These are phyloP conservation scores for Drosophila chauvacae DNA, from an alignment of 1,140 invertebrate genomes.

Conservation along the genomic window DNA sequence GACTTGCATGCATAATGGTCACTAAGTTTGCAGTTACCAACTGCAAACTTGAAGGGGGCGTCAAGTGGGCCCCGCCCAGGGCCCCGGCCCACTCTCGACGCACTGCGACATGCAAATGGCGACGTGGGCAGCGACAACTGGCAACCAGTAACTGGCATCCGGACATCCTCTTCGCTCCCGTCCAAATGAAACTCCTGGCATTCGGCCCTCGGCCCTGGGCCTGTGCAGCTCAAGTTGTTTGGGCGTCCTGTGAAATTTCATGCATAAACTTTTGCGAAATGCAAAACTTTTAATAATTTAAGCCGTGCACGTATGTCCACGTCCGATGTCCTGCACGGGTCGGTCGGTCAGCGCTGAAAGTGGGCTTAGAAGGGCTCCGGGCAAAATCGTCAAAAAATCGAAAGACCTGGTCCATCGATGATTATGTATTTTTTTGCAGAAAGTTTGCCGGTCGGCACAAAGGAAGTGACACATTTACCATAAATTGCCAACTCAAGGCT, in stretches of 20 bases:
- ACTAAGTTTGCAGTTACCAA: slow-evolving; percentile 71
- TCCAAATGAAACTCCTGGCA: slow-evolving; percentile 30
- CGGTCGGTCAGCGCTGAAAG: slow-evolving; percentile 38
- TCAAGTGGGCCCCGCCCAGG: slow-evolving; percentile 54
- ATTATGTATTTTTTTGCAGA: slow-evolving; percentile 43
- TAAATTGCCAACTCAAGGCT: slow-evolving; percentile 22
- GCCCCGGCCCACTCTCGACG: slow-evolving; percentile 12
- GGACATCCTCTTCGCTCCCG: slow-evolving; percentile 39
- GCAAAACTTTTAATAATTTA: slow-evolving; percentile 80
- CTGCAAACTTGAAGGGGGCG: slow-evolving; percentile 40
- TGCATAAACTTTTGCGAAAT: slow-evolving; percentile 78
- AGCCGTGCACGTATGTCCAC: slow-evolving; percentile 67
- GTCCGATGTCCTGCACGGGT: background rate
- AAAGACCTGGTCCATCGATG: slow-evolving; percentile 33
- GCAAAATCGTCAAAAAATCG: slow-evolving; percentile 37
- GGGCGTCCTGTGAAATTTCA: slow-evolving; percentile 75
- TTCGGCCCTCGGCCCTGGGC: slow-evolving; percentile 3
- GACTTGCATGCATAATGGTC: slow-evolving; percentile 81
- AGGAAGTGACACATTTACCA: slow-evolving; percentile 36
- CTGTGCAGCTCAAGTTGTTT: slow-evolving; percentile 73
- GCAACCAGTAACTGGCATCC: slow-evolving; percentile 35
- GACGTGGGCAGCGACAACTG: slow-evolving; percentile 17
- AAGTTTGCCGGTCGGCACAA: slow-evolving; percentile 40
- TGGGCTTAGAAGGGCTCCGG: slow-evolving; percentile 54
- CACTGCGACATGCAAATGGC: slow-evolving; percentile 65